These are phyloP conservation scores for Chelidonichthys spinosus DNA, from an alignment of 2,797 vertebrate genomes.

Conservation along the genomic window DNA sequence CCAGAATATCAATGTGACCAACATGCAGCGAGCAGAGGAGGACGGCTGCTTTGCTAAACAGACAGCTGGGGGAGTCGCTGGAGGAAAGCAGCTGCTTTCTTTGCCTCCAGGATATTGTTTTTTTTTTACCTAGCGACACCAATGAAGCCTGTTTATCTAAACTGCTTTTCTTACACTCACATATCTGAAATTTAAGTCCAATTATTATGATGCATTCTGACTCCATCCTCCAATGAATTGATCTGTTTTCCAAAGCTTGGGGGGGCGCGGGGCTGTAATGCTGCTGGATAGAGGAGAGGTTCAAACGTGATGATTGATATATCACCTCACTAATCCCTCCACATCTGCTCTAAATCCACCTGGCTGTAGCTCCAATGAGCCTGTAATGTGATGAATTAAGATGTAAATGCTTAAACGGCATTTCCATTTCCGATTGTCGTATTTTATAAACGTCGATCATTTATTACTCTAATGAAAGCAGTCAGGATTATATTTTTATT, in stretches of 20 bases:
- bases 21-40: constrained; percentile 32
- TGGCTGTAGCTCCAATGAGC: constrained; percentile 69
- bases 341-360: constrained; percentile 81
- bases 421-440: constrained; percentile 58
- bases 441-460: constrained; percentile 26
- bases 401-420: constrained; percentile 63
- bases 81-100: constrained; percentile 49
- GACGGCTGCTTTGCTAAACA: constrained; percentile 51
- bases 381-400: constrained; percentile 69
- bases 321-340: constrained; percentile 81
- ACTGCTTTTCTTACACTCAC: constrained; percentile 12
- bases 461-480: constrained; percentile 32
- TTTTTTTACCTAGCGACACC: constrained; percentile 6
- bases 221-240: constrained; percentile 1
- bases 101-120: constrained; percentile 33
- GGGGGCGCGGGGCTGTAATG: constrained; percentile 61
- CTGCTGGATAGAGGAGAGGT: constrained; percentile 75
- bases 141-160: constrained; percentile 24
- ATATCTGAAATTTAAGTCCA: constrained; percentile 22
- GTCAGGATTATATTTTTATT: constrained; percentile 7
- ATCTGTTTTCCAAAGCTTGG: constrained; percentile 57
- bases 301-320: constrained; percentile 82
- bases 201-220: constrained; percentile 14
- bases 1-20: constrained; percentile 51
- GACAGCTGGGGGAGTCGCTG: constrained; percentile 50